These are phyloP conservation scores for Aphaenogaster rudis DNA, from an alignment of 1,140 invertebrate species.

Conservation along the genomic window DNA sequence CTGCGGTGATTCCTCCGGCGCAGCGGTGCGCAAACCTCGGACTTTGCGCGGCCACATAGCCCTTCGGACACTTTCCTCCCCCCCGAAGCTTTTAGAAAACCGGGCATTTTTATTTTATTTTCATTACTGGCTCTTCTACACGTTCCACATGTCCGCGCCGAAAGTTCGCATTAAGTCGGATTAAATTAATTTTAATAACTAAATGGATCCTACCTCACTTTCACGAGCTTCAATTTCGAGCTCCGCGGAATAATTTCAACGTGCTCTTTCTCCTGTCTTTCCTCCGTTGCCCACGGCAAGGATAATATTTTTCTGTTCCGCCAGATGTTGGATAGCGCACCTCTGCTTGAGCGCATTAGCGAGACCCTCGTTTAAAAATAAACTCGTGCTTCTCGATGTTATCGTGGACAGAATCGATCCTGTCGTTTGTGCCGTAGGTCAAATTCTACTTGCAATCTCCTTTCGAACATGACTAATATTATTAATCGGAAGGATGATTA, in stretches of 20 bases:
- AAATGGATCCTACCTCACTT: not conserved
- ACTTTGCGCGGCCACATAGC: not conserved
- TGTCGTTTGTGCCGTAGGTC: slow-evolving; percentile 65
- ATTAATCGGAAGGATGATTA: slow-evolving; percentile 15
- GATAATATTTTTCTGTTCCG: slow-evolving; percentile 51
- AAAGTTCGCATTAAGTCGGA: not conserved
- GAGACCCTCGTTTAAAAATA: slow-evolving; percentile 69
- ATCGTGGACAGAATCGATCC: slow-evolving; percentile 32
- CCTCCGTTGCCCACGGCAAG: not conserved
- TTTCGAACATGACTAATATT: not conserved
- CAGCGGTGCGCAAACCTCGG: slow-evolving; percentile 62
- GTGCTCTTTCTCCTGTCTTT: slow-evolving; percentile 3
- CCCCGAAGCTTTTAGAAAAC: not conserved
- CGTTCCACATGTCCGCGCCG: not conserved
- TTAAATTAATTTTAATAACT: not conserved
- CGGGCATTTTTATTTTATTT: not conserved
- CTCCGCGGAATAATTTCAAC: slow-evolving; percentile 20
- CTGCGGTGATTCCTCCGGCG: slow-evolving; percentile 68
- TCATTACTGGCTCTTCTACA: not conserved
- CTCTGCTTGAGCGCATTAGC: slow-evolving; percentile 51
- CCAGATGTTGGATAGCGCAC: slow-evolving; percentile 27
- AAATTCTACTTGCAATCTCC: slow-evolving; percentile 43
- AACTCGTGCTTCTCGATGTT: slow-evolving; percentile 46
- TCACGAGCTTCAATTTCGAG: slow-evolving; percentile 1
- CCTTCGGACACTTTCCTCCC: not conserved